These are phyloP conservation scores for Triops cancriformis DNA, from an alignment of 1,140 invertebrate species.

Conservation along the genomic window DNA sequence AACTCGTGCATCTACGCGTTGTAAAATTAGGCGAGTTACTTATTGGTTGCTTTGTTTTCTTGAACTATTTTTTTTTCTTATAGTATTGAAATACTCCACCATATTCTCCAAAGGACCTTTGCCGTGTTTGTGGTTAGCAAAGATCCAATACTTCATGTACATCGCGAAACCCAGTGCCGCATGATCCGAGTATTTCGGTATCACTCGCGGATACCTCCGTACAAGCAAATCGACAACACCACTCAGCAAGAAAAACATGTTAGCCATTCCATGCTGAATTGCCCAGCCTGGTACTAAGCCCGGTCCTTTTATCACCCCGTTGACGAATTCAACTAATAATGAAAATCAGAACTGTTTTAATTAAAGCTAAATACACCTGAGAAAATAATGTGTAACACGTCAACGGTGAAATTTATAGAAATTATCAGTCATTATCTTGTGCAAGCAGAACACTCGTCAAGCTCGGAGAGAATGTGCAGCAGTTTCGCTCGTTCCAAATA, in stretches of 20 bases:
- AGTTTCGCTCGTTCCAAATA: too few species aligned
- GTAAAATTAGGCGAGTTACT: neutral
- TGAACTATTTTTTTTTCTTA: neutral
- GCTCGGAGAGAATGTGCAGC: too few species aligned
- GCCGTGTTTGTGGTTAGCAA: neutral
- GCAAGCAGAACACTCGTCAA: too few species aligned
- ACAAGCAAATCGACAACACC: neutral
- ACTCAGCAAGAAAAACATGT: neutral
- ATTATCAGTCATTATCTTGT: too few species aligned
- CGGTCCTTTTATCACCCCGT: neutral
- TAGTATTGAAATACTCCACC: neutral
- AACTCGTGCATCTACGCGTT: neutral
- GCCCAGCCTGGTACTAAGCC: neutral
- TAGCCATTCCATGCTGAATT: neutral
- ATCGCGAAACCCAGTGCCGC: neutral
- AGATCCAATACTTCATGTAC: slow-evolving; percentile 5
- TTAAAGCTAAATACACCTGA: neutral
- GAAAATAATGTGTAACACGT: neutral
- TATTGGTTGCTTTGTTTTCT: neutral
- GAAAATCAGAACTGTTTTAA: neutral
- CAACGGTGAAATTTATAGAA: neutral
- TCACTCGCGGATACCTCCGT: neutral
- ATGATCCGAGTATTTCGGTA: neutral
- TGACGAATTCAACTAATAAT: neutral
- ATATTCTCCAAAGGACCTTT: neutral